phyloP scores from a whole-genome alignment of 2,888 invertebrate species.

The Atethmia centrago region DNA sequence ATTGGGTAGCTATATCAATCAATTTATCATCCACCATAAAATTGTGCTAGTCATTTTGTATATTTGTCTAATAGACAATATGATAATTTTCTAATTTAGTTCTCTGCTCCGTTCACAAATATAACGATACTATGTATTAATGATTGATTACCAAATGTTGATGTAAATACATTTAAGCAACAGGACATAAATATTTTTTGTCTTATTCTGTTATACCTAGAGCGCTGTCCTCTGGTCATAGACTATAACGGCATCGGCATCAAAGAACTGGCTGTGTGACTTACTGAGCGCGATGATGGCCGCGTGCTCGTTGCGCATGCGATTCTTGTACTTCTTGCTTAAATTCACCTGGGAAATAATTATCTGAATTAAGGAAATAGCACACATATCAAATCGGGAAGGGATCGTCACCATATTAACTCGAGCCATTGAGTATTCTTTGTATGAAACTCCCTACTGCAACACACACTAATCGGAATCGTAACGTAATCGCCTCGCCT shows the following conservation, averaged over 20 bases:
- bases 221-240: constrained; percentile 95
- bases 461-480: too few species aligned
- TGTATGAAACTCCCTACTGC: too few species aligned
- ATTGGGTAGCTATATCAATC: neutral
- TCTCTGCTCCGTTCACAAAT: constrained; percentile 5
- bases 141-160: neutral
- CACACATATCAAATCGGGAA: too few species aligned
- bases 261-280: constrained; percentile 93
- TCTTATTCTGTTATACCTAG: constrained; percentile 74
- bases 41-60: constrained; percentile 43
- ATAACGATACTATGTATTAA: neutral
- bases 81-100: neutral
- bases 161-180: constrained; percentile 4
- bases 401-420: too few species aligned
- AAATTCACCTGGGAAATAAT: constrained; percentile 91
- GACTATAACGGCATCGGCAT: constrained; percentile 95
- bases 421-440: too few species aligned
- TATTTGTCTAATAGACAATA: constrained; percentile 28
- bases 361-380: neutral
- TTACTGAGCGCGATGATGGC: constrained; percentile 95
- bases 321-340: constrained; percentile 94
- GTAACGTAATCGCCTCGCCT: too few species aligned
- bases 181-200: neutral
- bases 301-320: constrained; percentile 95
- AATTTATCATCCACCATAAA: constrained; percentile 19